Conservation (phyloP, 2,888 invertebrate species). For the Gisinianus flammeolus region DNA sequence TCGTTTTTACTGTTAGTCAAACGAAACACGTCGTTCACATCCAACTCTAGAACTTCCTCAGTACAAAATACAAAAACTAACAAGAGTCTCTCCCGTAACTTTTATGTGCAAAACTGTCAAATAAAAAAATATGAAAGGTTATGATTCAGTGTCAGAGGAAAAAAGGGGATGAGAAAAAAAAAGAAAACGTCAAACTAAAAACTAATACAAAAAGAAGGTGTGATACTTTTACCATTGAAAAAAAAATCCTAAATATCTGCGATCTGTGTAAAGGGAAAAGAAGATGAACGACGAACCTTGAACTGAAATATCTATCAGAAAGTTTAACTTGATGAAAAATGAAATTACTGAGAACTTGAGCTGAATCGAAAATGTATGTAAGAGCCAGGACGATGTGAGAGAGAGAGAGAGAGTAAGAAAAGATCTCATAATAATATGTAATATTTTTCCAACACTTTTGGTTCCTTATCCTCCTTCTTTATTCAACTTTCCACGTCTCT, state of each 20-base stretch:
- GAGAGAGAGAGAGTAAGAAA: background rate
- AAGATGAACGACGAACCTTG: background rate
- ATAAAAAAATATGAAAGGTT: background rate
- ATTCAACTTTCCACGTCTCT: background rate
- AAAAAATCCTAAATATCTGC: background rate
- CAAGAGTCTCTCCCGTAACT: no score
- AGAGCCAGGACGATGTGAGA: background rate
- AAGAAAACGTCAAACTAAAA: background rate
- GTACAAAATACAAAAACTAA: no score
- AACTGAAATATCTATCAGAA: background rate
- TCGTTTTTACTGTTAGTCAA: no score
- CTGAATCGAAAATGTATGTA: background rate
- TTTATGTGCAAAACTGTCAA: background rate
- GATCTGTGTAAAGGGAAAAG: background rate
- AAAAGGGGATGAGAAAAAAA: background rate
- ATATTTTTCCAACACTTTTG: no score
- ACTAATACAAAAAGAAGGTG: background rate
- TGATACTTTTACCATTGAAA: background rate
- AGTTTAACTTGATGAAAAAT: slow-evolving; percentile 3
- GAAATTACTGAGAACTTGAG: background rate
- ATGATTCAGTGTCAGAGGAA: background rate
- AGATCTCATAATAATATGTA: background rate
- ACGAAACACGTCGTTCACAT: no score
- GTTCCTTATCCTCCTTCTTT: background rate
- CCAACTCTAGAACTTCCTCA: no score